These are phyloP conservation scores for Brachypteracias leptosomus DNA, from an alignment of 2,113 vertebrate species.

Conservation along the genomic window DNA sequence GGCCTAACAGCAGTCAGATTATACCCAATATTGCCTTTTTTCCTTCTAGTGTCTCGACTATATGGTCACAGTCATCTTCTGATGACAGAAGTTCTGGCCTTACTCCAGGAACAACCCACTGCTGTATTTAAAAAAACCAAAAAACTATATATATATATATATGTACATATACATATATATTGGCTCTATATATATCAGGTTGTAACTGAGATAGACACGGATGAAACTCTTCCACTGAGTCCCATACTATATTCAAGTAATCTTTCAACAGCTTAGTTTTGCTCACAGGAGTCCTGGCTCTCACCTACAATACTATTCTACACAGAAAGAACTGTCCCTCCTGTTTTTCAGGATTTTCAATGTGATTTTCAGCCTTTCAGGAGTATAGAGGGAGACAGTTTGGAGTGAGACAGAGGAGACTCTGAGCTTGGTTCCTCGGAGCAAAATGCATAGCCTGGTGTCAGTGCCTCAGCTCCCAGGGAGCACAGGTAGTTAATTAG, in stretches of 20 bases:
- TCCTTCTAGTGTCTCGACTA: not conserved
- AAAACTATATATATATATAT: too few species aligned
- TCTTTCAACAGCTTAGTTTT: not conserved
- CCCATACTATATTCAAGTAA: not conserved
- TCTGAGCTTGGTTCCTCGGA: not conserved
- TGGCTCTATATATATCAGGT: not conserved
- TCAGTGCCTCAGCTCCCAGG: not conserved
- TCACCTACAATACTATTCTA: not conserved
- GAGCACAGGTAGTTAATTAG: not conserved
- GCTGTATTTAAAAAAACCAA: not conserved
- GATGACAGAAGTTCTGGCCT: not conserved
- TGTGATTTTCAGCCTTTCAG: not conserved
- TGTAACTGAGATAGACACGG: not conserved
- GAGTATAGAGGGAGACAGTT: not conserved
- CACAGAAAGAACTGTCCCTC: not conserved
- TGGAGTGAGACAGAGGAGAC: not conserved
- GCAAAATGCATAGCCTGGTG: not conserved
- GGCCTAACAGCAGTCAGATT: not conserved
- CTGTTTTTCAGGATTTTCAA: conserved; percentile 13
- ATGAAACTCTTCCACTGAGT: not conserved
- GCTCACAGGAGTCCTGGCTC: not conserved
- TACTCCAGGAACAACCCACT: not conserved
- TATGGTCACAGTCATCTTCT: not conserved
- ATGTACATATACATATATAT: not conserved
- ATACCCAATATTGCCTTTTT: not conserved